Evolutionary conservation across 2,888 invertebrate genomes (phyloP).

Genomic region (Choristoneura rosaceana): DNA sequence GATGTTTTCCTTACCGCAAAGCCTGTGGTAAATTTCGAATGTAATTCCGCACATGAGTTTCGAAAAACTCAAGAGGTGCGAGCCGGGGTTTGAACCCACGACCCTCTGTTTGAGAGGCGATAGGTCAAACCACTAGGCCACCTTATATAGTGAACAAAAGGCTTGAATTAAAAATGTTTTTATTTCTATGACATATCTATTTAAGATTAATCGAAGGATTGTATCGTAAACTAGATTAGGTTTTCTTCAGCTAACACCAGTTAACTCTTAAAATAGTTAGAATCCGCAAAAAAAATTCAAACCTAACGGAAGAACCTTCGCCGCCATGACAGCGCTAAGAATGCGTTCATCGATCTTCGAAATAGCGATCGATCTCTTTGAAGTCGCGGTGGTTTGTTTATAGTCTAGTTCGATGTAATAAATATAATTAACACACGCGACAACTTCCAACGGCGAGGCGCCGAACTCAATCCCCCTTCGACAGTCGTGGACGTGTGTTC

Average conservation of each 20-base stretch:
- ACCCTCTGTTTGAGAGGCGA: too few species aligned
- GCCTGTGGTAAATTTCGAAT: too few species aligned
- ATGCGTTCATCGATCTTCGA: constrained; percentile 64
- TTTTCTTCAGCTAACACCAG: neutral
- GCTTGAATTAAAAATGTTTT: too few species aligned
- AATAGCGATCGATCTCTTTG: constrained; percentile 82
- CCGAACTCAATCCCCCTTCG: constrained; percentile 79
- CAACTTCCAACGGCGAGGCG: constrained; percentile 69
- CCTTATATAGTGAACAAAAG: too few species aligned
- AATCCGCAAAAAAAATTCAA: neutral
- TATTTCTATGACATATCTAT: too few species aligned
- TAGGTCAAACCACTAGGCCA: too few species aligned
- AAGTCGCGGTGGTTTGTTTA: constrained; percentile 77
- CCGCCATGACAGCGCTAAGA: constrained; percentile 44
- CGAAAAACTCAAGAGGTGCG: too few species aligned
- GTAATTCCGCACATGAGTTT: too few species aligned
- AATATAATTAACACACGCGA: constrained; percentile 81
- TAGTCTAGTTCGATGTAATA: constrained; percentile 78
- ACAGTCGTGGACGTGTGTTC: constrained; percentile 75
- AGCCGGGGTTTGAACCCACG: too few species aligned
- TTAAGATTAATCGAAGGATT: too few species aligned
- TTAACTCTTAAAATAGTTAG: neutral
- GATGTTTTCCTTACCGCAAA: too few species aligned
- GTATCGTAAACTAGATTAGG: too few species aligned
- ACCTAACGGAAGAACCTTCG: constrained; percentile 13